A percentile compares a stretch with the other conserved stretches of the same genome.
These are phyloP conservation scores for Sebastes umbrosus DNA, from an alignment of 2,797 vertebrate species.

Conservation along the genomic window DNA sequence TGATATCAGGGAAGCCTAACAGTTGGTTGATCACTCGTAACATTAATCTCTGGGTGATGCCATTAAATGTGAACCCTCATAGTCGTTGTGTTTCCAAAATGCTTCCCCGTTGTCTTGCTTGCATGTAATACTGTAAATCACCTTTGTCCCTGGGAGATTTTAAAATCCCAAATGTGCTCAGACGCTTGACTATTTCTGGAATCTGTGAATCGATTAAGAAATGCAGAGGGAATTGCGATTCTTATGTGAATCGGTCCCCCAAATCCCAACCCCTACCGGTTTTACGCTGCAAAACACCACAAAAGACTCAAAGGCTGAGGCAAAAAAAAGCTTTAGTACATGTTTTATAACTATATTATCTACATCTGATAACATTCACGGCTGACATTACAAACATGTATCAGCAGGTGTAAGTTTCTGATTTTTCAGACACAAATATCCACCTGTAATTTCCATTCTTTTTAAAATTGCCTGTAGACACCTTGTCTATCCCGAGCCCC, in stretches of 20 bases:
- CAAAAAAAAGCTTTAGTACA: too few relatives aligned
- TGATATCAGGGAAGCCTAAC: background rate
- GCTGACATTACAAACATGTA: background rate
- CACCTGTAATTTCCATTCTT: background rate
- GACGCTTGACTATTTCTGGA: background rate
- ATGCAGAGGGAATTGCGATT: background rate
- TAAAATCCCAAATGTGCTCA: background rate
- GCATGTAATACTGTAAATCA: background rate
- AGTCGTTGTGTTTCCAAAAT: background rate
- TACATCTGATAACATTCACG: background rate
- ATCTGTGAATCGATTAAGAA: background rate
- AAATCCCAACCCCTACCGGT: too few relatives aligned
- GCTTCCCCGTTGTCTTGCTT: background rate
- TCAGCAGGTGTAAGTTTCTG: background rate
- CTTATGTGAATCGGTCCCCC: too few relatives aligned
- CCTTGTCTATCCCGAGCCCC: background rate
- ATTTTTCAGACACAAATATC: background rate
- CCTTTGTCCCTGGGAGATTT: background rate
- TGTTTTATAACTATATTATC: background rate
- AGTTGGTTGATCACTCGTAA: background rate
- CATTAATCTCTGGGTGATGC: background rate
- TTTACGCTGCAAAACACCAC: too few relatives aligned
- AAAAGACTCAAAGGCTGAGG: too few relatives aligned
- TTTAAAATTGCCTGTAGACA: background rate
- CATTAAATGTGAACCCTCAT: background rate